Conservation (phyloP, 2,888 invertebrate species). For the Sympetrum striolatum region DNA sequence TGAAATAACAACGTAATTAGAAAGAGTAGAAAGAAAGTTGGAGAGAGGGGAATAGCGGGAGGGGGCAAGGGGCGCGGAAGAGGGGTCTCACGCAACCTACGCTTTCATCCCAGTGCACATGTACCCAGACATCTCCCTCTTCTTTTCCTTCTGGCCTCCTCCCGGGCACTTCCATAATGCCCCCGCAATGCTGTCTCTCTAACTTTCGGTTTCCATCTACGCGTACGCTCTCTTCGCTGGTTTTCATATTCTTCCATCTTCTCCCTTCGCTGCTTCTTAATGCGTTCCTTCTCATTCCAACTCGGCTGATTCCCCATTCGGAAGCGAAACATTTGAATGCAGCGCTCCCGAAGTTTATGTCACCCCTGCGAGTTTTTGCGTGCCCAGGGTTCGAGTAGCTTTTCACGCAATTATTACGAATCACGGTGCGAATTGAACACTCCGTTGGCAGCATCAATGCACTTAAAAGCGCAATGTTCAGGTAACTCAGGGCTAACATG, state of each 20-base stretch:
- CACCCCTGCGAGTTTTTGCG: no score
- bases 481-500: no score
- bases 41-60: background rate
- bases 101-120: background rate
- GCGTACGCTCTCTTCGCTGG: background rate
- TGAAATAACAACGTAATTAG: background rate
- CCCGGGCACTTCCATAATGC: background rate
- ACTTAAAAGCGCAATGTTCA: no score
- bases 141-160: background rate
- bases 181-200: slow-evolving; percentile 25
- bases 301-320: background rate
- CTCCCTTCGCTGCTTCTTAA: background rate
- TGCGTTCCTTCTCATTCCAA: background rate
- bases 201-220: background rate
- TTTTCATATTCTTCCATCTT: background rate
- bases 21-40: background rate
- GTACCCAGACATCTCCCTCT: background rate
- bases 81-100: slow-evolving; percentile 16
- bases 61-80: no score
- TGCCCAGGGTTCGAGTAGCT: no score
- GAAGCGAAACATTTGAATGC: no score
- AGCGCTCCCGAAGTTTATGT: no score
- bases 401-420: no score
- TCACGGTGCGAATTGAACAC: no score
- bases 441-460: no score